Base-by-base conservation (phyloP, 2,113 vertebrate genomes). In the Chaenocephalus aceratus region DNA sequence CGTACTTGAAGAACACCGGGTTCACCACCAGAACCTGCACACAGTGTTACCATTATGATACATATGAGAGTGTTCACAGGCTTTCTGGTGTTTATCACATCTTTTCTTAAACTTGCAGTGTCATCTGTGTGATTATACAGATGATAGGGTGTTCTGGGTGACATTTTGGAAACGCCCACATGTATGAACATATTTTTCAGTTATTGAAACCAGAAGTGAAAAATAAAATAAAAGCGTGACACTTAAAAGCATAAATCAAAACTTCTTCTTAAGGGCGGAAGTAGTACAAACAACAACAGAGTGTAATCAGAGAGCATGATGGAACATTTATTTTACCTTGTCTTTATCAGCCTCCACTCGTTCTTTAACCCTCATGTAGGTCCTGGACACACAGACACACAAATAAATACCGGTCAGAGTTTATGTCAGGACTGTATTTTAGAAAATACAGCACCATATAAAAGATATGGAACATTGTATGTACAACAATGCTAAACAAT, bases 1-100 rank as follows among this genome's bases (percentile, higher is more conserved):
- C 89, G n/a, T 96, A 96, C 21, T 94, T 95, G 54, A 96, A 95
- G 87, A 96, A 96, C 2, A 63, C 63, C 0, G 95, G 95, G 51
- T 93, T 95, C 44, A 95, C 85, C 75, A 96, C 94, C 26, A 95
- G 68, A 41, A 95, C 94, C 95, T 96, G 54, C 59, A 60, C 13
- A 15, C 57, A 14, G 4, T 21, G 60, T 72, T 65, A 59, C n/a
- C 11, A 57, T 10, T 46, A 53, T 3, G 62, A n/a, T 74, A 34
- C 21, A 61, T 23, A 10, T 46, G 21, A 51, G 14, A 5, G 14
- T 12, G 41, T n/a, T 59, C 26, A 72, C 14, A 12, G 4, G 14
- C 41, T 52, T 48, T n/a, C 48, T 51, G 26, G 13, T n/a, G 15
- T 21, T 26, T 64, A 30, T 30, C 13, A 30, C 45, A 65, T 64